Base-by-base conservation (phyloP, 2,888 invertebrate species). In the Callyntrura guangdongensis region DNA sequence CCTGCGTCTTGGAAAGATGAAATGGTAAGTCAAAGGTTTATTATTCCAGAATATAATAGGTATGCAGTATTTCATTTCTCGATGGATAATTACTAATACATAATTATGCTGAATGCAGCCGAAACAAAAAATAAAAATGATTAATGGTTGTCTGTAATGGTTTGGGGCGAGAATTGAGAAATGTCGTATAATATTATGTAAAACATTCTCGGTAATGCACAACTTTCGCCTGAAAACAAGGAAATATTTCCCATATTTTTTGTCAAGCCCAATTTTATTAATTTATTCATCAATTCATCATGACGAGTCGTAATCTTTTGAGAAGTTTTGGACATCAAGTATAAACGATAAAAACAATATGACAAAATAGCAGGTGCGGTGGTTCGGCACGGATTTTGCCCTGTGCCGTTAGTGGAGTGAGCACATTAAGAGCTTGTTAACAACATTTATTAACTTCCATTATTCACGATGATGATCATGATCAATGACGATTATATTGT, bases 1-100 rank as follows among this genome's bases (percentile, higher is more conserved):
- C 95, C 95, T 5, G 93, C 94, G 0, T 91, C 94, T n/a, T 95
- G 95, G 95, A 94, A 94, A 64, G 94, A 94, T 89, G 93, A 93
- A 25, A 93, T 90, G 79, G 94, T 95, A 81, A 92, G 94, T 25
- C 45, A 53, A 82, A 88, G 47, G 64, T 45, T 17, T 47, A n/a
- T 6, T 36, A 2, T 36, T 36, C 36, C 36, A 2, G 36, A 4
- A 36, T 36, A 6, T 36, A 36, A 36, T 36, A 36, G 36, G 36
- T 36, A 4, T 6, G 6, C 36, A 36, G 3, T 4, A 4, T 36
- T 36, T 36, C 36, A 36, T 36, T 2, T 36, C 36, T 36, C 6
- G n/a, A n/a, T n/a, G n/a, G n/a, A 4, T 36, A 36, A 6, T 36
- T 36, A 6, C 6, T 36, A 2, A 6, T 36, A 36, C 36, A 36